Percentiles rank a stretch among this genome's conserved stretches.
Evolutionary conservation across 1,140 invertebrate species (phyloP).

Genomic region (Polypedilum vanderplanki): DNA sequence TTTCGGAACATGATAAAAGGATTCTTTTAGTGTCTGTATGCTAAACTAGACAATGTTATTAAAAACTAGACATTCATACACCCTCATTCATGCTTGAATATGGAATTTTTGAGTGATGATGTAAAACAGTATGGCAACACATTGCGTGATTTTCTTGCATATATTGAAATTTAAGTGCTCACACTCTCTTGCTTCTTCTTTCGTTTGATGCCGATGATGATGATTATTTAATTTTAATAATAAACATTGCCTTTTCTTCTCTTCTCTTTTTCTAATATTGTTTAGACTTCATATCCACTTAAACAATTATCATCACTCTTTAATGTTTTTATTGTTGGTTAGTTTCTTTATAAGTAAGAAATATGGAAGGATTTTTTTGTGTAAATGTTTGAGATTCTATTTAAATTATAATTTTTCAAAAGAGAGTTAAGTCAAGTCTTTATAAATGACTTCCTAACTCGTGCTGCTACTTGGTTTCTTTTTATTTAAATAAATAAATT

Average conservation of each 20-base stretch:
- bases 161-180: not conserved
- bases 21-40: constrained; percentile 7
- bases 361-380: too few species aligned
- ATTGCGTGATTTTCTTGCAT: not conserved
- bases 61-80: not conserved
- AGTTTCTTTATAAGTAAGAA: too few species aligned
- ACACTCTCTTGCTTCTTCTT: not conserved
- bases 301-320: constrained; percentile 11
- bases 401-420: not conserved
- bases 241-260: not conserved
- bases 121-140: constrained; percentile 25
- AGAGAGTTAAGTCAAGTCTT: too few species aligned
- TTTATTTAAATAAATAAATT: too few species aligned
- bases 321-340: not conserved
- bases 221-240: constrained; percentile 9
- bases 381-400: not conserved
- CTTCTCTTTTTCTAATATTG: not conserved
- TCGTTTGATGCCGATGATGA: not conserved
- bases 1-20: constrained; percentile 18
- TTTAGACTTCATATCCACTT: constrained; percentile 18
- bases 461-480: not conserved
- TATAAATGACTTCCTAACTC: not conserved
- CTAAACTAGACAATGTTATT: not conserved
- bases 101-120: constrained; percentile 22
- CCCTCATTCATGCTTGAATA: not conserved